Evolutionary conservation across 2,888 invertebrate genomes (phyloP).

Genomic region (Desoria tigrina): DNA sequence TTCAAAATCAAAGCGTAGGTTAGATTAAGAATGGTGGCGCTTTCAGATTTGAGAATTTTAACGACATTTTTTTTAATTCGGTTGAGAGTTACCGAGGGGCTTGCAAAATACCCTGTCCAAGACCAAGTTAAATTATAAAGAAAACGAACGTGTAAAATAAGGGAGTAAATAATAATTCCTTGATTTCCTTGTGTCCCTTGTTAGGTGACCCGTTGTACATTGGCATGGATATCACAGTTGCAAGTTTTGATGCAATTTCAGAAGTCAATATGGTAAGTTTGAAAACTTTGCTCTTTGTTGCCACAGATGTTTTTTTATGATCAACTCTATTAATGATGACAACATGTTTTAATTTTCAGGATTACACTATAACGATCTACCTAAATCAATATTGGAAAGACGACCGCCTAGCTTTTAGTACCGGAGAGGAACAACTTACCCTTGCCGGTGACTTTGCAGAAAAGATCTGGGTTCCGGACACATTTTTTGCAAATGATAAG

Average conservation of each 20-base stretch:
- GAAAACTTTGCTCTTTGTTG: background rate
- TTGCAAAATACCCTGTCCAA: too few relatives aligned
- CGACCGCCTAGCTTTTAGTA: conserved; percentile 60
- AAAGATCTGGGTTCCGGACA: conserved; percentile 65
- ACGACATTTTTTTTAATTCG: too few relatives aligned
- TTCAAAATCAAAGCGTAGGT: conserved; percentile 12
- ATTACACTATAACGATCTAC: conserved; percentile 65
- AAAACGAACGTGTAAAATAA: too few relatives aligned
- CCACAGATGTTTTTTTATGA: background rate
- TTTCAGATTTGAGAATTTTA: too few relatives aligned
- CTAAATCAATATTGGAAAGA: conserved; percentile 66
- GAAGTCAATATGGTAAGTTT: conserved; percentile 64
- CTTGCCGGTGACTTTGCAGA: conserved; percentile 64
- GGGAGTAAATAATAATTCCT: too few relatives aligned
- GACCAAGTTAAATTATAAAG: too few relatives aligned
- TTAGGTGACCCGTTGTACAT: conserved; percentile 61
- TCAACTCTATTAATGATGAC: background rate
- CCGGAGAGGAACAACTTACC: conserved; percentile 59
- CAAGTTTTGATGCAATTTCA: conserved; percentile 64
- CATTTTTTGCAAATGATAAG: conserved; percentile 65
- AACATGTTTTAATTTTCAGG: conserved; percentile 56
- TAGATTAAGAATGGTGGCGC: too few relatives aligned
- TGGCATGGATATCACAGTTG: conserved; percentile 63
- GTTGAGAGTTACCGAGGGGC: too few relatives aligned
- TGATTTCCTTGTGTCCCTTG: too few relatives aligned